These are phyloP conservation scores for Zaprionus vittiger DNA, from an alignment of 1,140 invertebrate species.

Conservation along the genomic window DNA sequence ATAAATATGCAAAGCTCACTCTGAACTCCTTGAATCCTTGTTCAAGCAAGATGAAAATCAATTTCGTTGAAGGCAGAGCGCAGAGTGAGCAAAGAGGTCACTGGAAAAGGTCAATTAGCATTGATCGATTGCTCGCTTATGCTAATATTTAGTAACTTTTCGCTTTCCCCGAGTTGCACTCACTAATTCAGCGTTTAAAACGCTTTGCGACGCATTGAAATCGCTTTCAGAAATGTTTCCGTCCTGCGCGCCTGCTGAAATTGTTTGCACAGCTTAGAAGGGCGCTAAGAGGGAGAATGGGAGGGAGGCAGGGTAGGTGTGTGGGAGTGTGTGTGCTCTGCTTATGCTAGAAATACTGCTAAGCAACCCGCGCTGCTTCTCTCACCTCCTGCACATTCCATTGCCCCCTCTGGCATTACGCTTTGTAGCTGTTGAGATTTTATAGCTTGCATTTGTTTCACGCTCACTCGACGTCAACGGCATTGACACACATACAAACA, in stretches of 20 bases:
- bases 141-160: slow-evolving; percentile 11
- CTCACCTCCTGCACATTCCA: slow-evolving; percentile 1
- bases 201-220: slow-evolving; percentile 25
- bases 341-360: slow-evolving; percentile 68
- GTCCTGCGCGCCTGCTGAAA: slow-evolving; percentile 45
- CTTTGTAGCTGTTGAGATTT: slow-evolving; percentile 77
- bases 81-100: not conserved
- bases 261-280: slow-evolving; percentile 68
- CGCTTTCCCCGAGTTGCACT: slow-evolving; percentile 6
- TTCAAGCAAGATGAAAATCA: not conserved
- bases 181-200: slow-evolving; percentile 45
- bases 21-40: not conserved
- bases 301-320: slow-evolving; percentile 3
- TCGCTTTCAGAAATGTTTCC: slow-evolving; percentile 36
- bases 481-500: slow-evolving; percentile 78
- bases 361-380: slow-evolving; percentile 19
- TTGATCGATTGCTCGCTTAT: not conserved
- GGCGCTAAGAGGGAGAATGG: not conserved
- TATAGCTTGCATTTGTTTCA: slow-evolving; percentile 81
- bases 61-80: not conserved
- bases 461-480: slow-evolving; percentile 77
- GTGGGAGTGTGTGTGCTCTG: slow-evolving; percentile 45
- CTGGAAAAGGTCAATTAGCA: not conserved
- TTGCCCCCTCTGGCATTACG: slow-evolving; percentile 53
- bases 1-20: not conserved